phyloP scores from a whole-genome alignment of 2,888 invertebrate genomes.

The Chydorus sphaericus region DNA sequence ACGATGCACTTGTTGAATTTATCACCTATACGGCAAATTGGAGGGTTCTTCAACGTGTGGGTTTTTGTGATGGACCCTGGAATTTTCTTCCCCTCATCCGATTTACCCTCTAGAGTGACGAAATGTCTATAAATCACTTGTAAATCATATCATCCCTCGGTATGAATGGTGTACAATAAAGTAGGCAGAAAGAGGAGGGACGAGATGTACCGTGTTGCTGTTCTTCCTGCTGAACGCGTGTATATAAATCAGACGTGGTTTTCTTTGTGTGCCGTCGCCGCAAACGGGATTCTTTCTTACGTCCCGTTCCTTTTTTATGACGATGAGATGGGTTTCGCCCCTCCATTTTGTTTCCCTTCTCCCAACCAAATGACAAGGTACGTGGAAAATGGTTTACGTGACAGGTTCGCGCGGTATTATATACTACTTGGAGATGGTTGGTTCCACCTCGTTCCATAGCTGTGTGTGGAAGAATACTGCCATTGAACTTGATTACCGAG shows the following conservation, averaged over 20 bases:
- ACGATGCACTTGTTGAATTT: too few relatives aligned
- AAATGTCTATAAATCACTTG: background rate
- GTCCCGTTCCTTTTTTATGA: background rate
- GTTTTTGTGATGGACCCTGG: slow-evolving; percentile 1
- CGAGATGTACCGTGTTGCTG: background rate
- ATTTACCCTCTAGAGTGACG: background rate
- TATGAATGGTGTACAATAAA: background rate
- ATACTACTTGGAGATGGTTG: background rate
- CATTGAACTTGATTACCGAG: too few relatives aligned
- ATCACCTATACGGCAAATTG: too few relatives aligned
- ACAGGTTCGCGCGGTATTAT: slow-evolving; percentile 1
- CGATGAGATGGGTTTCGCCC: background rate
- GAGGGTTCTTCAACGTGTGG: too few relatives aligned
- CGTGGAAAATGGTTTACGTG: background rate
- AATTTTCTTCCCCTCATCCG: too few relatives aligned
- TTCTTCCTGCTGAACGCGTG: background rate
- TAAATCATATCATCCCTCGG: background rate
- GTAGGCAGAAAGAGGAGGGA: background rate
- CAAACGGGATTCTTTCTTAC: background rate
- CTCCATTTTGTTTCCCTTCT: background rate
- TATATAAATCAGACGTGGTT: slow-evolving; percentile 6
- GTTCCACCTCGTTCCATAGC: too few relatives aligned
- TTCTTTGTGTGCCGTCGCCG: background rate
- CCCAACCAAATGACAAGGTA: background rate
- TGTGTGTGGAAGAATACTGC: too few relatives aligned